Conservation (phyloP, 2,797 vertebrate genomes). For the Tokudaia muenninki region DNA sequence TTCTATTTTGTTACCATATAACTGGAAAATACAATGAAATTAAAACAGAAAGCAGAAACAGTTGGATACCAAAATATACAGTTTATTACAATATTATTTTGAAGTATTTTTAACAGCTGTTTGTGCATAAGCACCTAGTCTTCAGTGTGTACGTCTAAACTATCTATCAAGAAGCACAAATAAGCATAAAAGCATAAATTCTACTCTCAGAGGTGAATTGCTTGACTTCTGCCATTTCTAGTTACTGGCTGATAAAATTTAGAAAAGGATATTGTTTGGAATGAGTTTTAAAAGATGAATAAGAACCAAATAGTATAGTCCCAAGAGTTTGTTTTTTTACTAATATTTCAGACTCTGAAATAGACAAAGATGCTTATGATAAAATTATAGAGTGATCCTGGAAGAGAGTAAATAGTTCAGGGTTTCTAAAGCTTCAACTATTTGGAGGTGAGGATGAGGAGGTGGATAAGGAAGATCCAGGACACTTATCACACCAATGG, state of each 20-base stretch:
- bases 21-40: constrained; percentile 6
- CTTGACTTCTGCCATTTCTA: background rate
- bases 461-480: background rate
- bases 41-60: background rate
- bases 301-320: background rate
- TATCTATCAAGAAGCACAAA: background rate
- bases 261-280: background rate
- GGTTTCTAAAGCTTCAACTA: background rate
- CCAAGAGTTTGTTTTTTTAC: background rate
- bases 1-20: background rate
- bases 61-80: background rate
- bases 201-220: background rate
- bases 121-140: background rate
- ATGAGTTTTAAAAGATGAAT: constrained; percentile 4
- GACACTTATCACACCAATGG: background rate
- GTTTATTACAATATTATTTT: background rate
- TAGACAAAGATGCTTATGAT: background rate
- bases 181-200: background rate
- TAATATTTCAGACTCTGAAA: background rate
- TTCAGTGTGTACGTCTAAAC: background rate
- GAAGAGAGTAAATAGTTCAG: background rate
- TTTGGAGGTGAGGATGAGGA: background rate
- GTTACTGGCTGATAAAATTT: background rate
- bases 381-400: background rate
- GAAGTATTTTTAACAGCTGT: background rate